A percentile compares a stretch with the other conserved stretches of the same genome.
These are phyloP conservation scores for Notothenia rossii DNA, from an alignment of 2,113 vertebrate species.

Conservation along the genomic window DNA sequence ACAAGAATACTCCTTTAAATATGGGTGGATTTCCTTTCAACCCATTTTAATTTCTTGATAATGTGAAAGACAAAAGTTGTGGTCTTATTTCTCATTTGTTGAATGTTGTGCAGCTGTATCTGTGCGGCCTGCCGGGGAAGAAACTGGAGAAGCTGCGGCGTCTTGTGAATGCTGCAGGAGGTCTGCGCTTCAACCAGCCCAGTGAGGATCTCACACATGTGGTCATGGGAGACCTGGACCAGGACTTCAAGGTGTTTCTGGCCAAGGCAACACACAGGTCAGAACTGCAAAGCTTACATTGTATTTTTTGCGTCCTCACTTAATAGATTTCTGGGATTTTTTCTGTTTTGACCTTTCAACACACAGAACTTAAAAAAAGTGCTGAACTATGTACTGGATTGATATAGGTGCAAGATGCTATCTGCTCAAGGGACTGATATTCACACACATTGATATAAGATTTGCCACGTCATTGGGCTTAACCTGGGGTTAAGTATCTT, in stretches of 20 bases:
- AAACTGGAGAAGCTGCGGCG: slow-evolving; percentile 93
- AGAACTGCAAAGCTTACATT: background rate
- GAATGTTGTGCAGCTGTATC: slow-evolving; percentile 86
- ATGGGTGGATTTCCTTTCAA: background rate
- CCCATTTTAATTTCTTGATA: background rate
- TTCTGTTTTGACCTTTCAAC: background rate
- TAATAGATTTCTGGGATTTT: background rate
- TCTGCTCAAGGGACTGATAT: too few relatives aligned
- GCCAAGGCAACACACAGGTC: slow-evolving; percentile 91
- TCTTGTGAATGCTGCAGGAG: slow-evolving; percentile 92
- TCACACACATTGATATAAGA: too few relatives aligned
- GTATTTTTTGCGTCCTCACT: background rate
- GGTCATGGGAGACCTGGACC: slow-evolving; percentile 89
- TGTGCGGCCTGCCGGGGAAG: slow-evolving; percentile 91
- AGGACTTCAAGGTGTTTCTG: slow-evolving; percentile 90
- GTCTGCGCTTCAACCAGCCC: slow-evolving; percentile 94
- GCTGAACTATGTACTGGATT: too few relatives aligned
- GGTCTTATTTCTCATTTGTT: background rate
- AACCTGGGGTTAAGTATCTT: too few relatives aligned
- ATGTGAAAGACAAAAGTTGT: accelerated
- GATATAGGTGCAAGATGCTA: too few relatives aligned
- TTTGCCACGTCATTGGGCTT: too few relatives aligned
- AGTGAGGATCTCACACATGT: slow-evolving; percentile 96
- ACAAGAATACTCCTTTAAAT: background rate
- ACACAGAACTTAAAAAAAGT: background rate